phyloP scores from a whole-genome alignment of 1,140 invertebrate genomes.

The Tigriopus japonicus region DNA sequence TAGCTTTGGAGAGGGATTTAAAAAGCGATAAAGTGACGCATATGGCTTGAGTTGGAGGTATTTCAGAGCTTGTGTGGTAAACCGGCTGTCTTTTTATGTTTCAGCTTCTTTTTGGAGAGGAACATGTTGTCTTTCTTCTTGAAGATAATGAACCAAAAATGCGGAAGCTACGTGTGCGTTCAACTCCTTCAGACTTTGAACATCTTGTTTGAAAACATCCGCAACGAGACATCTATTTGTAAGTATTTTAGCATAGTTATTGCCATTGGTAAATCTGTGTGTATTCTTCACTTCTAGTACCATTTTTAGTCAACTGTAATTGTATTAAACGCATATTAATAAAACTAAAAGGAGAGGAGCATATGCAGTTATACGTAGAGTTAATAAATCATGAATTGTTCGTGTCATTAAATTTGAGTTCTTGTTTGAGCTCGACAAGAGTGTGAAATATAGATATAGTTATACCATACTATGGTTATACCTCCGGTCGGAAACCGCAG shows the following conservation, averaged over 20 bases:
- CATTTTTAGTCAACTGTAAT: too few relatives aligned
- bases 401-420: too few relatives aligned
- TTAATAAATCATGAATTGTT: too few relatives aligned
- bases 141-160: slow-evolving; percentile 91
- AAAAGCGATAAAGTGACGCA: not conserved
- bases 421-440: too few relatives aligned
- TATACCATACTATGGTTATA: too few relatives aligned
- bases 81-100: not conserved
- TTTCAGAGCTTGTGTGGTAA: not conserved
- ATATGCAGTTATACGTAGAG: too few relatives aligned
- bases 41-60: not conserved
- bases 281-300: too few relatives aligned
- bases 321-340: too few relatives aligned
- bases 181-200: slow-evolving; percentile 94
- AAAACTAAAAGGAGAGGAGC: too few relatives aligned
- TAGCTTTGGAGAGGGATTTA: not conserved
- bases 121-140: slow-evolving; percentile 98
- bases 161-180: slow-evolving; percentile 90
- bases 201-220: slow-evolving; percentile 97
- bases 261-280: too few relatives aligned
- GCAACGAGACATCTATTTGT: slow-evolving; percentile 96
- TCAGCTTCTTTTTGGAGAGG: slow-evolving; percentile 52
- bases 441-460: too few relatives aligned
- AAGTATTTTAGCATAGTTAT: slow-evolving; percentile 32
- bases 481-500: too few relatives aligned